Base-by-base conservation (phyloP, 2,888 invertebrate genomes). In the Cephus runcator region DNA sequence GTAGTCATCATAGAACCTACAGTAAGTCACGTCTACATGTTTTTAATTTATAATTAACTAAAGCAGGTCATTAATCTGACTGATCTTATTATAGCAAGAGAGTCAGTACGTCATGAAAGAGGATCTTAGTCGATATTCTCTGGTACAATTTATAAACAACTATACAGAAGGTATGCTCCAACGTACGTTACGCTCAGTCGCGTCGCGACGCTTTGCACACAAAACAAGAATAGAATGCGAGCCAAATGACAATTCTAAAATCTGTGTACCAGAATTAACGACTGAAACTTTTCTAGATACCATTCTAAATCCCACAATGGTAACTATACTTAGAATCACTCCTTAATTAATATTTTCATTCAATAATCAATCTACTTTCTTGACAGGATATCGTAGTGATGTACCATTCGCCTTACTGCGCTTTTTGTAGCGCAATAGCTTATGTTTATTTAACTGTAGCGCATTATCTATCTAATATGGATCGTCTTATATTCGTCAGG, bases 351-450 rank as follows among this genome's bases (percentile, higher is more conserved):
- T 33, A 12, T 74, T 9, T 11, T 34, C 30, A 4, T 33, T 35
- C 11, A 34, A 34, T 23, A 74, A 74, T 34, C 34, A 74, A 36
- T 35, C 30, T 56, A 56, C 2, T 36, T 78, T 81, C 83, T 85
- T 92, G 92, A 40, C 92, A 95, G 97, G 94, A 96, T 87, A 95
- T 96, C 79, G 93, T 98, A 75, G 93, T 96, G 12, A 93, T 97
- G 84, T 96, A 97, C 90, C 95, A 96, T 87, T 95, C 97, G 6
- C 94, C 95, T 35, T 95, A 95, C 89, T 97, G 97, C 92, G 94
- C 95, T 1, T 96, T 97, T 91, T 95, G 96, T 84, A 94, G 94
- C 76, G 93, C 94, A 31, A 93, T 96, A 80, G 93, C 95, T 0
- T 96, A 96, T 83, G 93, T 95, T 56, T 94, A 95, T 86, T 92